A percentile compares a stretch with the other conserved stretches of the same genome.
Evolutionary conservation across 2,888 invertebrate species (phyloP).

Genomic region (Melanostoma mellinum): DNA sequence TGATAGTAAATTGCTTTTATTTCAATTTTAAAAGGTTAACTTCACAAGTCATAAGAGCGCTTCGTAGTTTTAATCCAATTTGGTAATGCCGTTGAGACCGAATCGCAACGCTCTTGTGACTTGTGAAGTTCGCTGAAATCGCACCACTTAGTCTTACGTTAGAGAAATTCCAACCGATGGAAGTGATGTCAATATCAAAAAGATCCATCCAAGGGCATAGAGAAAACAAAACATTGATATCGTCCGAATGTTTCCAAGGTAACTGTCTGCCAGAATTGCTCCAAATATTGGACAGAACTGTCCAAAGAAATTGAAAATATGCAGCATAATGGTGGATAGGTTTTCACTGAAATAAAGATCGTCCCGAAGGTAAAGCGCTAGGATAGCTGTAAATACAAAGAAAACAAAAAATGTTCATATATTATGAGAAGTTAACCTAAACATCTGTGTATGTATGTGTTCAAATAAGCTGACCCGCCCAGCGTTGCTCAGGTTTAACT

Average conservation of each 20-base stretch:
- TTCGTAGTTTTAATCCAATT: too few relatives aligned
- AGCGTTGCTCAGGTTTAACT: too few relatives aligned
- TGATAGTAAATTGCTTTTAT: slow-evolving; percentile 28
- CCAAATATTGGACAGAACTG: slow-evolving; percentile 87
- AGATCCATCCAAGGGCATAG: slow-evolving; percentile 83
- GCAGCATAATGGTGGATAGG: slow-evolving; percentile 84
- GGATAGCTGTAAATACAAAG: slow-evolving; percentile 83
- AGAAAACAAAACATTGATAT: slow-evolving; percentile 85
- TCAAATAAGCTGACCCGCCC: too few relatives aligned
- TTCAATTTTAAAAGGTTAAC: too few relatives aligned
- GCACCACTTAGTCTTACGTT: slow-evolving; percentile 73
- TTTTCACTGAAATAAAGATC: slow-evolving; percentile 83
- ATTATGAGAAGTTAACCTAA: too few relatives aligned
- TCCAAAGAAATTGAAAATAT: slow-evolving; percentile 85
- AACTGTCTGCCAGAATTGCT: slow-evolving; percentile 86
- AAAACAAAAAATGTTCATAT: too few relatives aligned
- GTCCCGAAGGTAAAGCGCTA: slow-evolving; percentile 85
- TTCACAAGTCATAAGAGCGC: too few relatives aligned
- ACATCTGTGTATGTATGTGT: too few relatives aligned
- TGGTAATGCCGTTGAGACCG: too few relatives aligned
- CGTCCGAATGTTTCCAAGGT: slow-evolving; percentile 84
- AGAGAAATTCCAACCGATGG: slow-evolving; percentile 77
- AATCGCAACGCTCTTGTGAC: too few relatives aligned
- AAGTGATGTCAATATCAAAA: slow-evolving; percentile 83
- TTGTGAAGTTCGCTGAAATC: too few relatives aligned